A percentile compares a stretch with the other conserved stretches of the same genome.
Conservation (phyloP, 2,113 vertebrate genomes). For the Gobius niger region DNA sequence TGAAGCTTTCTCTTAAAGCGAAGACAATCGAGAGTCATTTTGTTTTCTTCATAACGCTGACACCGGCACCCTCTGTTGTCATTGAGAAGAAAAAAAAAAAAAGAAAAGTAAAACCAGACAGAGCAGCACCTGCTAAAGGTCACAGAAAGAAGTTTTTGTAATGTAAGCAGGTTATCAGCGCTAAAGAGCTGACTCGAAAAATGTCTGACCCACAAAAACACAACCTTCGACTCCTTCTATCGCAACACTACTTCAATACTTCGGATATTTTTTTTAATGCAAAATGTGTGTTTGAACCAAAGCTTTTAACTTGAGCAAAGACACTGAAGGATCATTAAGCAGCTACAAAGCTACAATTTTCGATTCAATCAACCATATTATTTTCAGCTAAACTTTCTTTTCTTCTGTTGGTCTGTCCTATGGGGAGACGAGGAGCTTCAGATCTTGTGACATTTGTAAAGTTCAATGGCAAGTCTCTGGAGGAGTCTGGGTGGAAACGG, state of each 20-base stretch:
- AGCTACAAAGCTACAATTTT: no score
- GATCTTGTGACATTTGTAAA: conserved; percentile 31
- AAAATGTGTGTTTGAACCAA: no score
- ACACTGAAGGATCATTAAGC: no score
- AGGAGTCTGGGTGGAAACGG: conserved; percentile 48
- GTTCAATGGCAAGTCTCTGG: conserved; percentile 39
- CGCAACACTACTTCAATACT: no score
- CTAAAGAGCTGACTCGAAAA: background rate
- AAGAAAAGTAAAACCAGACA: background rate
- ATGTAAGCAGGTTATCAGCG: background rate
- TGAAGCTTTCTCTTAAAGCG: no score
- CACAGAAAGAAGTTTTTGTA: conserved; percentile 3
- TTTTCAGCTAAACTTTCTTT: background rate
- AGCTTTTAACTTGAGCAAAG: no score
- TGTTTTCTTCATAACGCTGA: no score
- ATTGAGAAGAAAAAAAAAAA: background rate
- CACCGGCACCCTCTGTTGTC: no score
- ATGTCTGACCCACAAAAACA: background rate
- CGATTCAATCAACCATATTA: no score
- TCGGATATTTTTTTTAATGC: no score
- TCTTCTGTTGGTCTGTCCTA: background rate
- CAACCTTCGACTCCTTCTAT: background rate
- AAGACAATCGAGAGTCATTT: no score
- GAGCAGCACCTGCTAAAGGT: background rate
- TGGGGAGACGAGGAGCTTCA: background rate